Evolutionary conservation across 2,888 invertebrate species (phyloP), one percentile per base, ranked within the genome.

Genomic region (Aleiodes leptofemur): DNA sequence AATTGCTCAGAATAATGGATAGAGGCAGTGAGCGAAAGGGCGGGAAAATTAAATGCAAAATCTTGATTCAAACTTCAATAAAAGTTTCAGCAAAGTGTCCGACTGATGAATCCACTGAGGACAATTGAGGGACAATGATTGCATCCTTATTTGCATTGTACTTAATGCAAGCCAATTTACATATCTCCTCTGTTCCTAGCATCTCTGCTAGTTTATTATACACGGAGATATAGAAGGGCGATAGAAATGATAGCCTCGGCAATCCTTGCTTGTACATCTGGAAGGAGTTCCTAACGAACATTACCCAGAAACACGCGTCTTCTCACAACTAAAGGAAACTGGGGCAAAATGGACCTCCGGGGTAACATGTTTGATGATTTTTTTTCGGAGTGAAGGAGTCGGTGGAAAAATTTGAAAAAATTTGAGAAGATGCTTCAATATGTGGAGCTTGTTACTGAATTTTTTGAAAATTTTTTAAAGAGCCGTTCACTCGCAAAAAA

Each of bases 231-330:
- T 43, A 43, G 43, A 43, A 11, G 43, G 43, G 1, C 9, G 43
- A 43, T 43, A 11, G 11, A 43, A 23, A 43, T 43, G 43, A 43
- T 43, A 43, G 11, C 9, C 11, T 8, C 4, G 43, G 43, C 9
- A 3, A 11, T 43, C 43, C 66, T n/a, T 16, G 29, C 16, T n/a
- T 3, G 6, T 43, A 6, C 13, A 55, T 16, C 11, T n/a, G 55
- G 3, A 51, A 51, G 13, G 55, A 55, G 55, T 55, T 16, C 8
- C 51, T 16, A 14, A n/a, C 48, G 50, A 29, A 23, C 23, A 57
- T 71, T 50, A 29, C 23, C 48, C 13, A 48, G 50, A 50, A 71
- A 71, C 48, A 50, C 57, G 71, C 31, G 70, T 70, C 51, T 31
- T n/a, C 53, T 55, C 69, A 64, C 8, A 48, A 64, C 64, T 64